Percentiles rank a stretch among this genome's conserved stretches.
Conservation (phyloP, 2,888 invertebrate species). For the Microchrysa polita region DNA sequence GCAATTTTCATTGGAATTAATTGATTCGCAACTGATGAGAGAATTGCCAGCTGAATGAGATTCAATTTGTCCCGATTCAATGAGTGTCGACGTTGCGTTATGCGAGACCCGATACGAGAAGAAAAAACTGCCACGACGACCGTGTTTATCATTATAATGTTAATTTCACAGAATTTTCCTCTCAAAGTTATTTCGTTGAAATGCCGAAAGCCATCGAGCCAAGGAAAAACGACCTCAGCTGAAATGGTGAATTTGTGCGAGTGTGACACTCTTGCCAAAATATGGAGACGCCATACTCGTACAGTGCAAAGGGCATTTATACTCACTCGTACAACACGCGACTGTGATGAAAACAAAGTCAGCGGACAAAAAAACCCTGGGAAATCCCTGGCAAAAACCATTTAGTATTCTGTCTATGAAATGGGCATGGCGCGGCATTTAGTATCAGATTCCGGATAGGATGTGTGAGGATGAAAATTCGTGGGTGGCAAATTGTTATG, state of each 20-base stretch:
- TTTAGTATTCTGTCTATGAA: neutral
- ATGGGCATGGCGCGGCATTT: slow-evolving; percentile 9
- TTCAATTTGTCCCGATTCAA: slow-evolving; percentile 24
- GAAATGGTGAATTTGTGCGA: slow-evolving; percentile 6
- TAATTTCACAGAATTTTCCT: slow-evolving; percentile 26
- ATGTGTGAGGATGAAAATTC: too few species aligned
- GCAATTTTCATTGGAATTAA: slow-evolving; percentile 26
- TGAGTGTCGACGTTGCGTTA: neutral
- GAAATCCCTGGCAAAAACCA: slow-evolving; percentile 32
- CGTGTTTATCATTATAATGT: slow-evolving; percentile 4
- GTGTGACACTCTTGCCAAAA: neutral
- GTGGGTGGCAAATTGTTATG: neutral
- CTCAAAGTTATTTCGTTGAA: slow-evolving; percentile 9
- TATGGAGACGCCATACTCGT: too few species aligned
- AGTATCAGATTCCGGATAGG: neutral
- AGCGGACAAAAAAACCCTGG: slow-evolving; percentile 10
- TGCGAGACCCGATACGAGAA: neutral
- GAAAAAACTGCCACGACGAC: slow-evolving; percentile 1
- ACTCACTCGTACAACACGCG: too few species aligned
- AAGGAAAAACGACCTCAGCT: neutral
- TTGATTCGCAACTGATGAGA: slow-evolving; percentile 10
- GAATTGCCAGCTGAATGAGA: slow-evolving; percentile 1
- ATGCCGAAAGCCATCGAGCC: neutral
- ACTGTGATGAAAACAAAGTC: neutral
- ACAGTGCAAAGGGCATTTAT: neutral